Conservation (phyloP, 2,888 invertebrate genomes). For the Tipula vernalis region DNA sequence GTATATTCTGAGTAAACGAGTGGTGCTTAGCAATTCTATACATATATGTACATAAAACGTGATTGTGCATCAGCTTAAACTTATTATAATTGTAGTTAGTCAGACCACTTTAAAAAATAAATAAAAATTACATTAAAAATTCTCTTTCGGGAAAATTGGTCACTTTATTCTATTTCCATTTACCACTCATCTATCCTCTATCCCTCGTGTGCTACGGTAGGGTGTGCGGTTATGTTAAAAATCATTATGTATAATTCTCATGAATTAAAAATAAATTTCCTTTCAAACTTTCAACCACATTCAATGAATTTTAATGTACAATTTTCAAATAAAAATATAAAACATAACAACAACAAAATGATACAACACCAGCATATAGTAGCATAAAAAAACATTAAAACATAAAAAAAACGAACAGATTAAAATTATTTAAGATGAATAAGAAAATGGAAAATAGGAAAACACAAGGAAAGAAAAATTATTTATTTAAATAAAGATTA, state of each 20-base stretch:
- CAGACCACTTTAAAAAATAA: too few relatives aligned
- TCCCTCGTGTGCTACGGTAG: background rate
- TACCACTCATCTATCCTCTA: background rate
- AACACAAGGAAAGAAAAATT: background rate
- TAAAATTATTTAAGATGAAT: background rate
- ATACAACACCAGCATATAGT: background rate
- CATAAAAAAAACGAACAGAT: background rate
- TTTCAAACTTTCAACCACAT: background rate
- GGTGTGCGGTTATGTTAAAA: background rate
- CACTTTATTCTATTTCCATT: background rate
- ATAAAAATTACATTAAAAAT: background rate
- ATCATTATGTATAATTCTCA: background rate
- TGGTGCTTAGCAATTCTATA: too few relatives aligned
- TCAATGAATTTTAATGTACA: background rate
- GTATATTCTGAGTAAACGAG: too few relatives aligned
- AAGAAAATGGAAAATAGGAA: background rate
- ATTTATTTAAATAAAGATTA: constrained; percentile 4
- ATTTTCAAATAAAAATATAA: background rate
- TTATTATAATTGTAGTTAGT: too few relatives aligned
- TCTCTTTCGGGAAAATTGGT: background rate
- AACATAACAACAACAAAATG: background rate
- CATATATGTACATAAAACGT: too few relatives aligned
- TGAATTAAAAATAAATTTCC: background rate
- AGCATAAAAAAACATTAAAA: background rate
- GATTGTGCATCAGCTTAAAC: too few relatives aligned